A percentile compares a stretch with the other conserved stretches of the same genome.
These are phyloP conservation scores for Meteorus sp. DNA, from an alignment of 1,140 invertebrate species.

Conservation along the genomic window DNA sequence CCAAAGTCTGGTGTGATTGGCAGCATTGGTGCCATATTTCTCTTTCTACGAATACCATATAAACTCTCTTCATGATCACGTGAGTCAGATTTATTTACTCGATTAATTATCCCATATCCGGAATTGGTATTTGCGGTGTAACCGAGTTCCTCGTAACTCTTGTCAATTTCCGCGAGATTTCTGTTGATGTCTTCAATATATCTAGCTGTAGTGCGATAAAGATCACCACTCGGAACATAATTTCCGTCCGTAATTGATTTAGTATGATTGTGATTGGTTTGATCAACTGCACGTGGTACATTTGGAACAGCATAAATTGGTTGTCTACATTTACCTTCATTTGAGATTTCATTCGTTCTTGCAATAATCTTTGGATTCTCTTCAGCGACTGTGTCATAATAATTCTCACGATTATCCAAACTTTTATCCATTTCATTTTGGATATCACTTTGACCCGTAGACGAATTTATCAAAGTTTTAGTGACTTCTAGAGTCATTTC, in stretches of 20 bases:
- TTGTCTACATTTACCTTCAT: slow-evolving; percentile 23
- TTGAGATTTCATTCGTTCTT: slow-evolving; percentile 2
- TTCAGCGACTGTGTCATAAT: slow-evolving; percentile 23
- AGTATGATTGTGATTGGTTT: slow-evolving; percentile 14
- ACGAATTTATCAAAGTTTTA: neutral
- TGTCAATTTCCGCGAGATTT: slow-evolving; percentile 52
- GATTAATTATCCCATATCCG: slow-evolving; percentile 44
- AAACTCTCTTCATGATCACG: slow-evolving; percentile 25
- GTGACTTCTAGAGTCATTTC: slow-evolving; percentile 11
- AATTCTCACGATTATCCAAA: slow-evolving; percentile 4
- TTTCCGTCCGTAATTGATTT: slow-evolving; percentile 35
- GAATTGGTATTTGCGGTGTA: slow-evolving; percentile 22
- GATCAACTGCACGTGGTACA: slow-evolving; percentile 9
- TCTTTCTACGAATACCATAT: slow-evolving; percentile 34
- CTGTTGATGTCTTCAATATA: slow-evolving; percentile 55
- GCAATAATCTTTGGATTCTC: neutral
- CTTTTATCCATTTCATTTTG: neutral
- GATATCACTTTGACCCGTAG: slow-evolving; percentile 5
- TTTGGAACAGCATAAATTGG: slow-evolving; percentile 44
- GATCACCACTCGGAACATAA: slow-evolving; percentile 50
- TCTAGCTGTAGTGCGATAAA: slow-evolving; percentile 44
- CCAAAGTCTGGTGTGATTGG: slow-evolving; percentile 42
- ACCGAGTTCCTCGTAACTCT: slow-evolving; percentile 45
- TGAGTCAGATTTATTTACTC: slow-evolving; percentile 30
- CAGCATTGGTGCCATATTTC: slow-evolving; percentile 50